Evolutionary conservation across 2,797 vertebrate species (phyloP), one percentile per base, ranked within the genome.

Genomic region (Rhinophrynus dorsalis): DNA sequence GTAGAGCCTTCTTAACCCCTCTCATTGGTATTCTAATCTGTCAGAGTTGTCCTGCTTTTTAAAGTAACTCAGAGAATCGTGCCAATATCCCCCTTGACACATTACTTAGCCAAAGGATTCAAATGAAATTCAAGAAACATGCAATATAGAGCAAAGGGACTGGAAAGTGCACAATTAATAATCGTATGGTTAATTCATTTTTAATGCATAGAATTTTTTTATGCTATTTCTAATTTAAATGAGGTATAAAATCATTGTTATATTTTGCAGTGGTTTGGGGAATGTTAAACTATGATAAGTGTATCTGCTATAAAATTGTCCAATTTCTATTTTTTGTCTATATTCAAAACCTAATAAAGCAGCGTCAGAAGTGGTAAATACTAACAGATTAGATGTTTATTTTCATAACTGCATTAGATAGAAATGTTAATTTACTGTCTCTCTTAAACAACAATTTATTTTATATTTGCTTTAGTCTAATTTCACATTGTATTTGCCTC

Each of bases 11-110:
- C 95, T 98, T 97, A 98, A 98, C 97, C 96, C 89, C 94, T 90
- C 95, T 99, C 97, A 99, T 99, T 98, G 94, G 96, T 98, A 99
- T 99, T 97, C 97, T 92, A 93, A 92, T 92, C 91, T 84, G 92
- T 83, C 89, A 92, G 86, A 88, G 90, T 91, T 93, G 90, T 92
- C 94, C 93, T 90, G 94, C 95, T 94, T 95, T 96, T 95, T 97
- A 96, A 98, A 73, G 94, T 96, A 96, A 95, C 94, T 95, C 91
- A 94, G 91, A 92, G 92, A 94, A 93, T 93, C 92, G 90, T 93
- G 89, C 93, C 92, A 79, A 79, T 90, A 92, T 91, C 93, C 92
- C 90, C 94, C 95, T 92, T 93, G 94, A 95, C 95, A 95, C 94
- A 93, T 94, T 92, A 93, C 90, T 92, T 93, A 94, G 86, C 94